These are phyloP conservation scores for Eupithecia tripunctaria DNA, from an alignment of 2,888 invertebrate species.

Conservation along the genomic window DNA sequence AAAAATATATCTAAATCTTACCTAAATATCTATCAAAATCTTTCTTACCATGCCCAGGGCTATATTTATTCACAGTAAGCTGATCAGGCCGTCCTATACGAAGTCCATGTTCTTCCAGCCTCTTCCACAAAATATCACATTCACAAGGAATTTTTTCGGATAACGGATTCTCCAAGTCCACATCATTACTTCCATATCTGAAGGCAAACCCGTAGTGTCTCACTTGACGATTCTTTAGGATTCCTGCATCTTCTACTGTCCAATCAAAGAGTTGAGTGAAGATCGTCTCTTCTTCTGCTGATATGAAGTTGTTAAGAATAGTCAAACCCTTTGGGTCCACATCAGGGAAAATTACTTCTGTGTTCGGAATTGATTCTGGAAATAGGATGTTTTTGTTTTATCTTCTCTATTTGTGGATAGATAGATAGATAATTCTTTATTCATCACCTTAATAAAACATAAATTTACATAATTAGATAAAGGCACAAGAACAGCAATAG, in stretches of 20 bases:
- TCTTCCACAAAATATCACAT: constrained; percentile 87
- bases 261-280: constrained; percentile 86
- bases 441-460: too few species aligned
- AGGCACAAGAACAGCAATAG: too few species aligned
- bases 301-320: constrained; percentile 89
- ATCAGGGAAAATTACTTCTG: constrained; percentile 63
- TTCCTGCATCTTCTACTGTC: constrained; percentile 62
- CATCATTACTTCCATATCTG: constrained; percentile 93
- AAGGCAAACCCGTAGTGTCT: constrained; percentile 97
- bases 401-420: not conserved
- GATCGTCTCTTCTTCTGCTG: constrained; percentile 86
- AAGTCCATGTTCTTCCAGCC: constrained; percentile 74
- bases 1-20: too few species aligned
- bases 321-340: constrained; percentile 88
- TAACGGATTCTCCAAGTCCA: constrained; percentile 89
- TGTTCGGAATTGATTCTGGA: constrained; percentile 63
- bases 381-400: too few species aligned
- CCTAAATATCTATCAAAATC: not conserved
- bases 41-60: constrained; percentile 90
- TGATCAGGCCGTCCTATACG: constrained; percentile 88
- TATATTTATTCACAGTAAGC: constrained; percentile 92
- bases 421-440: too few species aligned
- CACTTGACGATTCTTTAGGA: constrained; percentile 92
- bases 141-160: constrained; percentile 87
- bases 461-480: too few species aligned